Conservation (phyloP, 2,888 invertebrate species). For the Drosophila paucipuncta region DNA sequence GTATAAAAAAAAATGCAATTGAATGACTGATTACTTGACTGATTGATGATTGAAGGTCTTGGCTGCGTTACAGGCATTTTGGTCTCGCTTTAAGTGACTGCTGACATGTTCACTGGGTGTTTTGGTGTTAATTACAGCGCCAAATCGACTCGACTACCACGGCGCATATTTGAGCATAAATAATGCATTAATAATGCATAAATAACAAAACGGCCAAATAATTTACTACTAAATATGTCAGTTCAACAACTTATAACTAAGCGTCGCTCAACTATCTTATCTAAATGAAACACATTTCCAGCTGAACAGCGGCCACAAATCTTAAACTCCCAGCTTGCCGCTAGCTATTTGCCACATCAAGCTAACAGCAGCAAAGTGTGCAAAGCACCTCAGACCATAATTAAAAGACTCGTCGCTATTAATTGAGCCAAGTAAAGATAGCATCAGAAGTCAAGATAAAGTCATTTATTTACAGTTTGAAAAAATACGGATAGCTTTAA, state of each 20-base stretch:
- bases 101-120: conserved; percentile 81
- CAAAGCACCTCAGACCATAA: neutral
- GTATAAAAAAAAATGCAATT: conserved; percentile 47
- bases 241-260: conserved; percentile 27
- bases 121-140: conserved; percentile 80
- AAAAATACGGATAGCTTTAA: neutral
- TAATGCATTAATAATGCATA: conserved; percentile 37
- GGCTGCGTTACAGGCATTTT: conserved; percentile 46
- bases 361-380: neutral
- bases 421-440: neutral
- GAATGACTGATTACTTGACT: conserved; percentile 79
- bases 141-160: conserved; percentile 37
- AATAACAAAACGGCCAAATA: conserved; percentile 42
- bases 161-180: conserved; percentile 35
- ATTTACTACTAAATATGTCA: conserved; percentile 12
- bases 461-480: neutral
- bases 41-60: conserved; percentile 80
- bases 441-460: neutral
- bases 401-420: neutral
- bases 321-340: neutral
- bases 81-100: conserved; percentile 79
- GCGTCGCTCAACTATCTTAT: conserved; percentile 8
- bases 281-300: conserved; percentile 12
- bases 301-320: neutral
- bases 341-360: neutral